These are phyloP conservation scores for Tanaodytes sp. DNA, from an alignment of 2,888 invertebrate genomes.

Conservation along the genomic window DNA sequence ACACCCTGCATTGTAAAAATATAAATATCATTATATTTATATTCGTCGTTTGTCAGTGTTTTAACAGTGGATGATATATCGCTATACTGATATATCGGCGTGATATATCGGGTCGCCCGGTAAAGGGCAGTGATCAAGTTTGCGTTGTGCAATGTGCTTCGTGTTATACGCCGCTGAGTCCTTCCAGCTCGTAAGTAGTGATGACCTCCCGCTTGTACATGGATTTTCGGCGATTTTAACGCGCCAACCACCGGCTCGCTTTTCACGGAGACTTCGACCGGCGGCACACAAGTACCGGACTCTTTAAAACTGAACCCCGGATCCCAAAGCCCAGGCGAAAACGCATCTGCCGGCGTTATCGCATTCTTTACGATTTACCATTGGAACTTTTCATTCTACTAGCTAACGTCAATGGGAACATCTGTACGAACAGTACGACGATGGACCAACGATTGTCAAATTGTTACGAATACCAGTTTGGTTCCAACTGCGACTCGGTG, in stretches of 20 bases:
- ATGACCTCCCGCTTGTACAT: conserved; percentile 1
- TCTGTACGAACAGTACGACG: no score
- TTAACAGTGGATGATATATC: conserved; percentile 49
- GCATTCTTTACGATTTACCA: no score
- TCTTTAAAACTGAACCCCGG: no score
- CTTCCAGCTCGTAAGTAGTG: conserved; percentile 53
- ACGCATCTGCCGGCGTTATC: no score
- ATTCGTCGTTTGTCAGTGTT: conserved; percentile 38
- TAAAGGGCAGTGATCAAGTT: conserved; percentile 48
- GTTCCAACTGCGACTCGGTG: no score
- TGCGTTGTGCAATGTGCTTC: conserved; percentile 51
- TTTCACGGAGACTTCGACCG: conserved; percentile 19
- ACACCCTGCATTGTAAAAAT: conserved; percentile 5
- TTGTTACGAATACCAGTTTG: no score
- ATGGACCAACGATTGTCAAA: no score
- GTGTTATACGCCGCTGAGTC: conserved; percentile 43
- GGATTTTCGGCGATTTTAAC: conserved; percentile 34
- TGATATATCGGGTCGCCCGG: conserved; percentile 30
- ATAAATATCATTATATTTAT: no score
- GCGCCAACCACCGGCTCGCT: conserved; percentile 16
- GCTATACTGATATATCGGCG: conserved; percentile 35
- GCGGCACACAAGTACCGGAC: conserved; percentile 27
- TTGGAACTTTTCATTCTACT: no score
- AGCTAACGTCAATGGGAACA: no score
- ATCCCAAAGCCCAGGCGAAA: no score